Base-by-base conservation (phyloP, 2,113 vertebrate genomes). In the Aegithalos caudatus region DNA sequence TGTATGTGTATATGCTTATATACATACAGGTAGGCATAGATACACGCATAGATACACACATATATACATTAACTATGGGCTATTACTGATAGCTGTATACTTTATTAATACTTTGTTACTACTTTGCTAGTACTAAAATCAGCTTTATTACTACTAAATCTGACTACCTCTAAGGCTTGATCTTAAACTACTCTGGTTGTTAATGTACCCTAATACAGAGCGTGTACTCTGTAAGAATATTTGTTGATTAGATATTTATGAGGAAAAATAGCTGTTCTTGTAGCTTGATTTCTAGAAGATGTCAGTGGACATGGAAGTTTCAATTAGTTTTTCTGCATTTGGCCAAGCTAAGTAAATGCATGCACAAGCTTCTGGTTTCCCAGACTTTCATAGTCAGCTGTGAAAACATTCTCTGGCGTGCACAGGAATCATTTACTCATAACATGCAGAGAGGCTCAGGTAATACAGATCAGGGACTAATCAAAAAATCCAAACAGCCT, bases 341-440 rank as follows among this genome's bases (percentile, higher is more conserved):
- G 47, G 18, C 7, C 35, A 77, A 50, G 38, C 9, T 61, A 82
- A 84, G 25, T 54, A 35, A 50, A 50, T 27, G 31, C 11, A 50
- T 27, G 31, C 11, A 81, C 14, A 70, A 65, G 9, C 8, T 88
- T 57, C 60, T 82, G 17, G n/a, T 71, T 76, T 76, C 22, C 28
- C 19, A 47, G n/a, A 44, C 12, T 70, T 60, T 70, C 23, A 22
- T 0, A 27, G 38, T 69, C 38, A 57, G 16, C 48, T 65, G 14
- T 2, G 4, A 60, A 66, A 60, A 31, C 22, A 28, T 56, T 60
- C 5, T 25, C 6, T 2, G 0, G 1, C 24, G 23, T 51, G 37
- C 33, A 38, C 4, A 28, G 45, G 29, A 65, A 56, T 70, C 7
- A 56, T 47, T 11, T 45, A 16, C 16, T 53, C 85, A 6, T 61